These are phyloP conservation scores for Diarsia dahlii DNA, from an alignment of 2,888 invertebrate genomes.

Conservation along the genomic window DNA sequence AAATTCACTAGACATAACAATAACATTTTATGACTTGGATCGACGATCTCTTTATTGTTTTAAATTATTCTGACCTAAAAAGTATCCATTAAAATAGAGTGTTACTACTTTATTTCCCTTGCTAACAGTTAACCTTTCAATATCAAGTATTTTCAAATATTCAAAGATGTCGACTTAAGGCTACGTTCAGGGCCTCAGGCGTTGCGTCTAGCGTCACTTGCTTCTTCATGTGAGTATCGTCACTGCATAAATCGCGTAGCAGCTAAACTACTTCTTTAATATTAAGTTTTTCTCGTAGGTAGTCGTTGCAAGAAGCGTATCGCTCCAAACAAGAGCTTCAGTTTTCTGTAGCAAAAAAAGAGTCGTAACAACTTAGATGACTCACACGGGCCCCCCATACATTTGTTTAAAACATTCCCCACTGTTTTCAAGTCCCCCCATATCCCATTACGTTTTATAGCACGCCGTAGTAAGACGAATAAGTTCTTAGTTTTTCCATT, in stretches of 20 bases:
- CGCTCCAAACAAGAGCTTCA: not conserved
- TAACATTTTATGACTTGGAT: not conserved
- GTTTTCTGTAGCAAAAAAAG: conserved; percentile 4
- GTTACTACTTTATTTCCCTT: not conserved
- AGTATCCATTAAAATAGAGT: conserved; percentile 25
- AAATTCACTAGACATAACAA: conserved; percentile 7
- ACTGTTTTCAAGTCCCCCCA: conserved; percentile 51
- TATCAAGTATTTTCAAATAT: conserved; percentile 13
- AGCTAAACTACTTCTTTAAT: no score
- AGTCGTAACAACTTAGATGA: not conserved
- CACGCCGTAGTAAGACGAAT: conserved; percentile 64
- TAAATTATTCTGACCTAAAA: conserved; percentile 24
- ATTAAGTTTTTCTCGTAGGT: no score
- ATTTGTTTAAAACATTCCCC: conserved; percentile 38
- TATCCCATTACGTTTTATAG: conserved; percentile 66
- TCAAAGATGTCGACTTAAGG: conserved; percentile 5
- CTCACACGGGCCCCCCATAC: conserved; percentile 10
- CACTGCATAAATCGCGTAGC: not conserved
- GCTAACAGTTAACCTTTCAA: conserved; percentile 10
- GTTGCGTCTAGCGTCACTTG: not conserved
- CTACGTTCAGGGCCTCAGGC: not conserved
- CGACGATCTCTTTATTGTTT: conserved; percentile 7
- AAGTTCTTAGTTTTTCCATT: conserved; percentile 82
- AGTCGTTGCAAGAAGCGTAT: not conserved
- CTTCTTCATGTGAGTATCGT: not conserved